Conservation (phyloP, 2,797 vertebrate genomes). For the Halcyon chelicuti region DNA sequence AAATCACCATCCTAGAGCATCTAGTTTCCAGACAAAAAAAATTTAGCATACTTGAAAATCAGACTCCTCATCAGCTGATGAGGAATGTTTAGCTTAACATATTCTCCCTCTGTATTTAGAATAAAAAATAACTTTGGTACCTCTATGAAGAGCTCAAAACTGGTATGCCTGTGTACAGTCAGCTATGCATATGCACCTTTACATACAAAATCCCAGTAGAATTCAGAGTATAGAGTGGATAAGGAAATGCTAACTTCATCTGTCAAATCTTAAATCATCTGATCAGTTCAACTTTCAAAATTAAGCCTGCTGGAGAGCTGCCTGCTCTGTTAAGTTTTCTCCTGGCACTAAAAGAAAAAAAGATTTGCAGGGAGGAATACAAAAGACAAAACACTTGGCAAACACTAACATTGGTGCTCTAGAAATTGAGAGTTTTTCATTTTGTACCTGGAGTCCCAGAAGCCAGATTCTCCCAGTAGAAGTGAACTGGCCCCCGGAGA, state of each 20-base stretch:
- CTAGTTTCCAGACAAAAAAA: not conserved
- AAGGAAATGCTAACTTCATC: not conserved
- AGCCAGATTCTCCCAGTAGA: constrained; percentile 22
- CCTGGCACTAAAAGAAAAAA: not conserved
- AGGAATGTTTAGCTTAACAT: not conserved
- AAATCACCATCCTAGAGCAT: not conserved
- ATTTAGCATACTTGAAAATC: not conserved
- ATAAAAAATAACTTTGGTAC: not conserved
- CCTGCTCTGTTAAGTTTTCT: not conserved
- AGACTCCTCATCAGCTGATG: not conserved
- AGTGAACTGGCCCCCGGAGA: constrained; percentile 5
- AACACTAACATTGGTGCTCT: not conserved
- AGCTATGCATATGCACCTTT: not conserved
- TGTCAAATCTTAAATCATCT: not conserved
- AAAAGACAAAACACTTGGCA: not conserved
- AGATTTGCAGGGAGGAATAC: not conserved
- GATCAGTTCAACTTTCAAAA: not conserved
- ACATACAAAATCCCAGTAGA: not conserved
- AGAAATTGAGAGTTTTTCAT: constrained; percentile 44
- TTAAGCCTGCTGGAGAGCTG: not conserved
- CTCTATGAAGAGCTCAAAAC: not conserved
- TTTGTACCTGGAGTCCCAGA: constrained; percentile 18
- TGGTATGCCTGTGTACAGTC: not conserved
- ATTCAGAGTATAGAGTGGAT: not conserved
- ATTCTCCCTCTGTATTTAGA: not conserved